Evolutionary conservation across 2,888 invertebrate species (phyloP), one percentile per base, ranked within the genome.

Genomic region (Lymantria monacha): DNA sequence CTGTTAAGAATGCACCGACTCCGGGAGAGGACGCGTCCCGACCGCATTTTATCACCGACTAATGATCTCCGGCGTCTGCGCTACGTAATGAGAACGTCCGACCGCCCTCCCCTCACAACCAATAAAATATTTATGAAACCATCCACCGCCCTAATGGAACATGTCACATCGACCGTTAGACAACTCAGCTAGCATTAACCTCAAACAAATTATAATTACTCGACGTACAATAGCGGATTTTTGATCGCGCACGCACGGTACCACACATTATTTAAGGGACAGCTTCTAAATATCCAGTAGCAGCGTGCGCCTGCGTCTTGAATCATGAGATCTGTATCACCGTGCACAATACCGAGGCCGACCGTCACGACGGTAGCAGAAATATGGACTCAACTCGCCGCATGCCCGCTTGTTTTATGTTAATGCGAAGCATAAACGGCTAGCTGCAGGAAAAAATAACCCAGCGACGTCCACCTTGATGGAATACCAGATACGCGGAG

Each of bases 91-190:
- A 87, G 87, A 74, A 79, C 76, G 80, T 48, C 61, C 77, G 73
- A 73, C 72, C 68, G 73, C 76, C 22, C 74, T n/a, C 72, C 71
- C 72, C 70, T 79, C 78, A 70, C 76, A 73, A 80, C 84, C 87
- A 87, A 87, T 88, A 87, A 87, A 85, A 83, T 87, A 87, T 88
- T 87, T 87, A 87, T 87, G 87, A 85, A 86, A 85, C 76, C 83
- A 73, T 80, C 83, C 81, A 75, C 70, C 59, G 61, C 70, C 62
- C 75, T 87, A 88, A 88, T 88, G 85, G 83, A 78, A 74, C 75
- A 79, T 80, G 85, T 83, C 84, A 85, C 73, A 77, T 66, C 69
- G 63, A 59, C 64, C 59, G 66, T 66, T 74, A 74, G 74, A 74
- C 72, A 70, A 74, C 72, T 78, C 79, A 70, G 69, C 70, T 67